phyloP scores from a whole-genome alignment of 2,113 vertebrate genomes.

The Gracilinanus agilis region DNA sequence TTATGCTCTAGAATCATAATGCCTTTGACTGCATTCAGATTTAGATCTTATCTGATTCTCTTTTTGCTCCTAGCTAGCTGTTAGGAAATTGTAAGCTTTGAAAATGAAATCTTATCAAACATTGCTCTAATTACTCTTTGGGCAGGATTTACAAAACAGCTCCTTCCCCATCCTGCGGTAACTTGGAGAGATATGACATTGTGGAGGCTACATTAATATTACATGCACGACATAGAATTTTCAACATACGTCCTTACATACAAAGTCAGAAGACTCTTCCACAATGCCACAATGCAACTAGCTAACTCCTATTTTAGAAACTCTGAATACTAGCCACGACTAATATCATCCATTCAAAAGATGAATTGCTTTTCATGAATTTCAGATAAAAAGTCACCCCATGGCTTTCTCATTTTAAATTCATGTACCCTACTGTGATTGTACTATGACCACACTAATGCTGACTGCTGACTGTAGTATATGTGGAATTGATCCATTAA shows the following conservation, averaged over 20 bases:
- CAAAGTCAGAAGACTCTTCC: background rate
- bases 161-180: background rate
- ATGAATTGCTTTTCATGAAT: background rate
- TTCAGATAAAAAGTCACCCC: background rate
- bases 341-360: background rate
- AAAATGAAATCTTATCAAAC: background rate
- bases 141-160: constrained; percentile 6
- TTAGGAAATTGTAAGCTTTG: background rate
- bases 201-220: background rate
- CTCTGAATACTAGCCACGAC: background rate
- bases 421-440: background rate
- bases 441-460: background rate
- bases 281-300: background rate
- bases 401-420: background rate
- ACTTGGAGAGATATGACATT: background rate
- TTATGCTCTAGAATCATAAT: background rate
- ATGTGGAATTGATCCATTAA: background rate
- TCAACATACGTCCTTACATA: background rate
- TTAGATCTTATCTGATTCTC: background rate
- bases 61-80: background rate
- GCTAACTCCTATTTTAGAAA: background rate
- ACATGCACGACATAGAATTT: background rate
- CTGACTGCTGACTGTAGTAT: background rate
- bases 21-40: background rate
- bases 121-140: background rate